Evolutionary conservation across 2,888 invertebrate species (phyloP), one percentile per base, ranked within the genome.

Genomic region (Drosophila planitibia): DNA sequence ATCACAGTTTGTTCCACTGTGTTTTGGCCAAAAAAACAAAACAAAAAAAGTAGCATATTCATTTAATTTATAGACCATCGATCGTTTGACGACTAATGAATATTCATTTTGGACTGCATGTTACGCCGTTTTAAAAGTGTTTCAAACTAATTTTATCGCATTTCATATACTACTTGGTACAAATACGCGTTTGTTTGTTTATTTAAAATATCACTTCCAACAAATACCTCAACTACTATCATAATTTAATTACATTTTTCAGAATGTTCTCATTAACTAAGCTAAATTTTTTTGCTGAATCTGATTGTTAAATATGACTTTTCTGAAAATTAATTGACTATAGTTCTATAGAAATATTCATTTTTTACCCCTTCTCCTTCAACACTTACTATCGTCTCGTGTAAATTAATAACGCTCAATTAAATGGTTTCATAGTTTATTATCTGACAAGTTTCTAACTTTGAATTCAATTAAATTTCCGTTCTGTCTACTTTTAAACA

Each of bases 41-140:
- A 51, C 10, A 10, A 10, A 68, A 47, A 52, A 33, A 47, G 47
- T 47, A 30, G 28, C 52, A 58, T 57, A 71, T 72, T 71, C 32
- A 74, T 32, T 30, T 65, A 64, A 84, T 86, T 85, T 85, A 87
- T 85, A 44, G 58, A 49, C 66, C 76, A 72, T 81, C 76, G 81
- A 81, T 70, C 71, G 76, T 68, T 74, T 55, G 39, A 9, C 28
- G 14, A n/a, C 75, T 90, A 55, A 89, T 90, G 76, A 82, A 89
- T 90, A 90, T 90, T 89, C 79, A 90, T 74, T 58, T 53, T 53
- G 59, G 70, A 67, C 84, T 76, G 75, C 81, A 81, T 81, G 75
- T 83, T 82, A 82, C 79, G 82, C 74, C 72, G 79, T 35, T 81
- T 81, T 78, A 71, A 77, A 79, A 79, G 80, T 82, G 81, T 83